A percentile compares a stretch with the other conserved stretches of the same genome.
phyloP scores from a whole-genome alignment of 2,113 vertebrate genomes.

The Empidonax traillii region DNA sequence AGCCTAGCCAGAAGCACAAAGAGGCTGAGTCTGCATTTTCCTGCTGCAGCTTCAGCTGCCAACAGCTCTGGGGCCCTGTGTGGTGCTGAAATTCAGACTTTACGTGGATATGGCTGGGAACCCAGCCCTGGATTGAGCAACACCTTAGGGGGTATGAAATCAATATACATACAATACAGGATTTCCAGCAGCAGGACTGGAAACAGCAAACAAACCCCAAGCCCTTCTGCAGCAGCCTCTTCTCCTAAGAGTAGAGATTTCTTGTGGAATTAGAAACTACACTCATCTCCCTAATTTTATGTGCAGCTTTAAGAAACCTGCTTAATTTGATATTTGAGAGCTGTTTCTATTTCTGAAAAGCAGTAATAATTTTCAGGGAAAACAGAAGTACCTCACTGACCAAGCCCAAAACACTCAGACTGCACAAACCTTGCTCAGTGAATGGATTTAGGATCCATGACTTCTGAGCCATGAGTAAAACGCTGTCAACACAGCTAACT shows the following conservation, averaged over 20 bases:
- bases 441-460: neutral
- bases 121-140: neutral
- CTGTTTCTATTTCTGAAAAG: neutral
- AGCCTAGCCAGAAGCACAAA: neutral
- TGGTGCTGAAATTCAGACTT: neutral
- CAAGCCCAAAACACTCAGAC: neutral
- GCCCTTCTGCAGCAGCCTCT: neutral
- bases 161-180: neutral
- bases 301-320: neutral
- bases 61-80: neutral
- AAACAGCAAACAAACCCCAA: neutral
- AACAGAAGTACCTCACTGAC: neutral
- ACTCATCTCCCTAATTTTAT: neutral
- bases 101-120: neutral
- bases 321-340: neutral
- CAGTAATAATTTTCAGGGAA: neutral
- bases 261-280: neutral
- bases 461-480: neutral
- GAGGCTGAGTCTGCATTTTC: neutral
- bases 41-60: neutral
- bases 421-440: neutral
- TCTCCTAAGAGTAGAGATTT: neutral
- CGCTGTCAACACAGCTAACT: fast-evolving
- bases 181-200: neutral
- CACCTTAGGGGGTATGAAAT: neutral